Percentiles rank a stretch among this genome's conserved stretches.
phyloP scores from a whole-genome alignment of 2,113 vertebrate species.

The Cheirogaleus medius region DNA sequence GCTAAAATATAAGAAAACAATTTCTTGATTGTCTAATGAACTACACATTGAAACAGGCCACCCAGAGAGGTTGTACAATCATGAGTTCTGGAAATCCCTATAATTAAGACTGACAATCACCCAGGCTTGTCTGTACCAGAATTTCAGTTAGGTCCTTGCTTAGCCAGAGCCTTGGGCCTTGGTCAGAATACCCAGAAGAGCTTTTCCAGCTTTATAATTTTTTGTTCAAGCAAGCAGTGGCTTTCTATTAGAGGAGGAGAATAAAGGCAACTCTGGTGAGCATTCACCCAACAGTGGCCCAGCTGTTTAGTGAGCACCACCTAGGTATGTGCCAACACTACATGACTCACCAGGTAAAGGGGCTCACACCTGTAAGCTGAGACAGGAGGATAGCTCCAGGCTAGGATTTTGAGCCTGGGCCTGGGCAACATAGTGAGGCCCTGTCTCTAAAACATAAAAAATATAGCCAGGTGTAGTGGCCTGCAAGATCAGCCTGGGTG shows the following conservation, averaged over 20 bases:
- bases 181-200: background rate
- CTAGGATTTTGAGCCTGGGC: too few species aligned
- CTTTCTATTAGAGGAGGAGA: background rate
- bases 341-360: fast-evolving
- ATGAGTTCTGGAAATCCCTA: background rate
- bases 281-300: background rate
- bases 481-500: too few species aligned
- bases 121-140: background rate
- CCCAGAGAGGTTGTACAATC: background rate
- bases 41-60: background rate
- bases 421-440: too few species aligned
- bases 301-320: background rate
- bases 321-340: background rate
- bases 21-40: background rate
- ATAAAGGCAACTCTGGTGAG: background rate
- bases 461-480: too few species aligned
- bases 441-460: too few species aligned
- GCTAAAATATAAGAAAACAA: background rate
- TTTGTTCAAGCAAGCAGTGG: background rate
- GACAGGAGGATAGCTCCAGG: too few species aligned
- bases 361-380: too few species aligned
- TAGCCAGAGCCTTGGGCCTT: background rate
- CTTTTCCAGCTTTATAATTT: background rate
- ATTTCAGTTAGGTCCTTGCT: background rate
- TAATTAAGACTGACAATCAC: background rate